Evolutionary conservation across 2,888 invertebrate genomes (phyloP).

Genomic region (Ormyrus thymus): DNA sequence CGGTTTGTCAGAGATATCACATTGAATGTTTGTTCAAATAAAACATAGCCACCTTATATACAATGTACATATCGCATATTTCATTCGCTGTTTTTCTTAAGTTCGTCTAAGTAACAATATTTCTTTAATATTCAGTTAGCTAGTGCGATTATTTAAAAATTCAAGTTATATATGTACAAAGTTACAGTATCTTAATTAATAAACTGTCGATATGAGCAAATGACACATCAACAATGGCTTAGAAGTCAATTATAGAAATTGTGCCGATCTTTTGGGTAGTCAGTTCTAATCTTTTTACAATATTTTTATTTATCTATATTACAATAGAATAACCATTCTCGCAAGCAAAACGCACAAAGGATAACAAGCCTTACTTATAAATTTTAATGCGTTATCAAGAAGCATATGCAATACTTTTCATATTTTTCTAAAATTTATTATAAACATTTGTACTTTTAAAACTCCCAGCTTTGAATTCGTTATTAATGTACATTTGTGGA

Average conservation of each 20-base stretch:
- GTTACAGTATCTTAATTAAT: constrained; percentile 24
- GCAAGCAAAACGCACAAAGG: constrained; percentile 33
- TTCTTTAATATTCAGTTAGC: constrained; percentile 55
- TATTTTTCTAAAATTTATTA: constrained; percentile 36
- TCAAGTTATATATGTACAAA: constrained; percentile 43
- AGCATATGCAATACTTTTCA: constrained; percentile 15
- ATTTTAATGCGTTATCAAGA: constrained; percentile 33
- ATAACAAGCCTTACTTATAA: constrained; percentile 33
- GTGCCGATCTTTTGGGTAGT: constrained; percentile 41
- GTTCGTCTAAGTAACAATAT: constrained; percentile 59
- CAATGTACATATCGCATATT: constrained; percentile 64
- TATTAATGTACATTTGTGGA: constrained; percentile 15
- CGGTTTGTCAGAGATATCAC: constrained; percentile 69
- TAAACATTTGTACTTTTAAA: constrained; percentile 54
- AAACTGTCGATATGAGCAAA: constrained; percentile 44
- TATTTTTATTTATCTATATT: constrained; percentile 26
- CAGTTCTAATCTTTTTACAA: constrained; percentile 39
- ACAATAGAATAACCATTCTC: constrained; percentile 21
- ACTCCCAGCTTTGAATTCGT: constrained; percentile 21
- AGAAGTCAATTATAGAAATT: constrained; percentile 40
- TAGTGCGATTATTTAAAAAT: constrained; percentile 38
- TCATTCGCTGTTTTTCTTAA: constrained; percentile 55
- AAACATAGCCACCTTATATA: constrained; percentile 67
- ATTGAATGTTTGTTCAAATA: constrained; percentile 69
- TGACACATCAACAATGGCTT: constrained; percentile 42